Evolutionary conservation across 2,113 vertebrate species (phyloP).

Genomic region (Grus americana): DNA sequence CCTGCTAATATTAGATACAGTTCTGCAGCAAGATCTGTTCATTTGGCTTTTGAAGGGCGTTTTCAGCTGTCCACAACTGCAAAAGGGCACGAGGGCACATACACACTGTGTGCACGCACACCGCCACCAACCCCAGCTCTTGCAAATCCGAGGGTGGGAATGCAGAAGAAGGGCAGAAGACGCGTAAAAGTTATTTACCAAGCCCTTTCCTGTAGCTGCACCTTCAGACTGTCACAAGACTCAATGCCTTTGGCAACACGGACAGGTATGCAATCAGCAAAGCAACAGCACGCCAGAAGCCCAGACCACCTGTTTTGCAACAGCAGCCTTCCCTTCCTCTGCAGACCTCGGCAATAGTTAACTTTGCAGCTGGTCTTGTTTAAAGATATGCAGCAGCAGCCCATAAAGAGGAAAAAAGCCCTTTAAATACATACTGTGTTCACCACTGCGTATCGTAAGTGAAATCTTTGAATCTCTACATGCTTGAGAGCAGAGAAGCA

Average conservation of each 20-base stretch:
- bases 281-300: not conserved
- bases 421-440: not conserved
- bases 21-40: not conserved
- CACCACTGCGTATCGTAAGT: no score
- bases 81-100: not conserved
- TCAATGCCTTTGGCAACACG: not conserved
- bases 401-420: not conserved
- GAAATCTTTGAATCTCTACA: not conserved
- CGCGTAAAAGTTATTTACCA: not conserved
- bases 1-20: not conserved
- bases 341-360: not conserved
- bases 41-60: not conserved
- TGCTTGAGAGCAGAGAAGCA: not conserved
- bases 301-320: not conserved
- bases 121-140: not conserved
- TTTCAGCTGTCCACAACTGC: not conserved
- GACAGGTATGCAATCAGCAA: not conserved
- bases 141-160: not conserved
- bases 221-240: not conserved
- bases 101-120: rapidly evolving
- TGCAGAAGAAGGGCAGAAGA: not conserved
- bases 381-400: not conserved
- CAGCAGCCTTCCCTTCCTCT: not conserved
- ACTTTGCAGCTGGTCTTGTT: not conserved
- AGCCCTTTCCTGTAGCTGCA: not conserved